Evolutionary conservation across 2,797 vertebrate species (phyloP).

Genomic region (Eidolon dupreanum): DNA sequence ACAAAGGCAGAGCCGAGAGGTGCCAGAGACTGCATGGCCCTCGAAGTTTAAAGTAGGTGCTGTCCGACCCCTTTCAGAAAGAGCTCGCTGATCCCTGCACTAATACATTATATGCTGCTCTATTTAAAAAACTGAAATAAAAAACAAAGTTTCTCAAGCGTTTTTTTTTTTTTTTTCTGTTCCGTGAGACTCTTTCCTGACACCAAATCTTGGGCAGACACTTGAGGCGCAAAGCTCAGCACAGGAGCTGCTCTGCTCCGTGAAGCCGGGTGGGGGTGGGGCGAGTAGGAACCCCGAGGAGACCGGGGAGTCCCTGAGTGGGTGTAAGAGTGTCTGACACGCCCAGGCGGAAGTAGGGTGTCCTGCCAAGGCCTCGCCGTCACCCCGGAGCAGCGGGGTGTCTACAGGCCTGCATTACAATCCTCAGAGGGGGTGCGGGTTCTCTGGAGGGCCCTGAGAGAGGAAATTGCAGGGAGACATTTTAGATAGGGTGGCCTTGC

Average conservation of each 20-base stretch:
- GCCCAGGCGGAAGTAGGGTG: not conserved
- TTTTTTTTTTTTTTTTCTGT: not conserved
- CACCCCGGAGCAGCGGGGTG: too few species aligned
- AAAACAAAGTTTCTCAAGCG: too few species aligned
- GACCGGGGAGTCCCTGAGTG: fast-evolving
- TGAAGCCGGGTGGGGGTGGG: fast-evolving
- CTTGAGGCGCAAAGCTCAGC: not conserved
- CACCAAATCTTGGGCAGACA: not conserved
- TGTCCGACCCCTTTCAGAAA: too few species aligned
- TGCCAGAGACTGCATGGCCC: too few species aligned
- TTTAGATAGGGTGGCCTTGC: not conserved
- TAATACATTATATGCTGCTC: fast-evolving
- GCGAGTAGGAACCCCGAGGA: not conserved
- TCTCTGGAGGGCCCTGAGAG: not conserved
- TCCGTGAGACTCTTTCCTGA: not conserved
- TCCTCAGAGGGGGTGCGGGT: too few species aligned
- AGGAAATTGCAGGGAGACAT: not conserved
- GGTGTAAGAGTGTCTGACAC: not conserved
- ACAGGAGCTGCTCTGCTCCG: not conserved
- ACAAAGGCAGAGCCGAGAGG: fast-evolving
- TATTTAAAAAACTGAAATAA: not conserved
- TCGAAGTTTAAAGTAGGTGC: not conserved
- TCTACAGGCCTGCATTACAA: fast-evolving
- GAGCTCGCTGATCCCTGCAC: not conserved
- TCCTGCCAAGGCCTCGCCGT: not conserved